These are phyloP conservation scores for Lytechinus pictus DNA, from an alignment of 35 echinoderm and acorn worm species.

Conservation along the genomic window DNA sequence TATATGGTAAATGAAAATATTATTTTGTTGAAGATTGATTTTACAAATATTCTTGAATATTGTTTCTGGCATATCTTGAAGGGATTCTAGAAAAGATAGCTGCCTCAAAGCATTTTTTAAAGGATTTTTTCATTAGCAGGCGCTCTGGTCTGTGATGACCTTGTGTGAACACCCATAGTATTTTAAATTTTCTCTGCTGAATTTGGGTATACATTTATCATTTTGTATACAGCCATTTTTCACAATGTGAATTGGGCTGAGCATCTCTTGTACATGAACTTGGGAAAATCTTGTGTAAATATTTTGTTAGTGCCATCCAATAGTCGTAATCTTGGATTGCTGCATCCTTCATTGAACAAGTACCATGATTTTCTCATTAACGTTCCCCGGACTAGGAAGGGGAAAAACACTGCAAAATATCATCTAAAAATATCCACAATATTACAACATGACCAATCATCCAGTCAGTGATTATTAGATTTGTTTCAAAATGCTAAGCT, in stretches of 20 bases:
- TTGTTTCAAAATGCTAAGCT: background rate
- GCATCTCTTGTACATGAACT: background rate
- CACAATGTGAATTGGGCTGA: background rate
- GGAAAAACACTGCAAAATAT: background rate
- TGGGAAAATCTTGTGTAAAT: background rate
- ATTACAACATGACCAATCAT: background rate
- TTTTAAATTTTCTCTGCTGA: too few species aligned
- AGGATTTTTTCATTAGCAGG: too few species aligned
- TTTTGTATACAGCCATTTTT: too few species aligned
- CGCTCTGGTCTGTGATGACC: too few species aligned
- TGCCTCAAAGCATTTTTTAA: too few species aligned
- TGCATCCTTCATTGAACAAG: background rate
- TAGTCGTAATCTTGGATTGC: background rate
- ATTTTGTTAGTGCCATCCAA: background rate
- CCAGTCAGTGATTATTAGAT: background rate
- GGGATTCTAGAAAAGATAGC: too few species aligned
- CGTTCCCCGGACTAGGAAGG: background rate
- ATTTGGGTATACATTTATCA: too few species aligned
- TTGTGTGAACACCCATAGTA: too few species aligned
- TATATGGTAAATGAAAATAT: too few species aligned
- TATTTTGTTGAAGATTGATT: too few species aligned
- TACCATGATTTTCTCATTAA: slow-evolving; percentile 2
- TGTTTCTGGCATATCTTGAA: too few species aligned
- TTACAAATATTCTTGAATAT: too few species aligned
- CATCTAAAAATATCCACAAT: background rate